Conservation (phyloP, 1,140 invertebrate species). For the Pseudomyrmex sp. region DNA sequence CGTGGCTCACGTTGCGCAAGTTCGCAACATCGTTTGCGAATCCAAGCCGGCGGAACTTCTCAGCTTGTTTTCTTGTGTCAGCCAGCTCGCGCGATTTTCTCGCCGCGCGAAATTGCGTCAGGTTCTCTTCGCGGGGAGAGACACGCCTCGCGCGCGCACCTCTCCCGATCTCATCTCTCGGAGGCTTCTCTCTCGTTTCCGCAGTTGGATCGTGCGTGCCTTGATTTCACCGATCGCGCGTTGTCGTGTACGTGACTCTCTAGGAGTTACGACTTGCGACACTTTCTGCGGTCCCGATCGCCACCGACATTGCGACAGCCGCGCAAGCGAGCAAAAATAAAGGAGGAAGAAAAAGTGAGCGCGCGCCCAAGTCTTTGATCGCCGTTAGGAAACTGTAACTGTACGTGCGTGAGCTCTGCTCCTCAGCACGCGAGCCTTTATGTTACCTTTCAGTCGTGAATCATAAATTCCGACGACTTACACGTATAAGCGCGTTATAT, state of each 20-base stretch:
- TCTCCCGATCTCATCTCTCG: slow-evolving; percentile 61
- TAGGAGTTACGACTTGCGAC: slow-evolving; percentile 22
- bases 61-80: too few relatives aligned
- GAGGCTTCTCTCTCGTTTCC: slow-evolving; percentile 62
- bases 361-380: too few relatives aligned
- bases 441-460: slow-evolving; percentile 54
- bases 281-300: slow-evolving; percentile 27
- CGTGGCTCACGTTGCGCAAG: too few relatives aligned
- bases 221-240: slow-evolving; percentile 64
- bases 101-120: slow-evolving; percentile 54
- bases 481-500: slow-evolving; percentile 32
- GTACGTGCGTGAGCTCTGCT: slow-evolving; percentile 25
- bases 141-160: slow-evolving; percentile 23
- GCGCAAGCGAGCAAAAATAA: slow-evolving; percentile 17
- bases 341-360: not conserved
- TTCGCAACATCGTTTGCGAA: too few relatives aligned
- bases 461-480: slow-evolving; percentile 46
- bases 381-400: slow-evolving; percentile 35
- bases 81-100: not conserved
- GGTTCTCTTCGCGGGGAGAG: slow-evolving; percentile 21
- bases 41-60: too few relatives aligned
- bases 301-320: slow-evolving; percentile 62
- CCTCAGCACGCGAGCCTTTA: slow-evolving; percentile 35
- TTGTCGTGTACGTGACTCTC: not conserved
- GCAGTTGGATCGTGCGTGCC: not conserved